A percentile compares a stretch with the other conserved stretches of the same genome.
phyloP scores from a whole-genome alignment of 2,888 invertebrate genomes.

The Athalia rosae region DNA sequence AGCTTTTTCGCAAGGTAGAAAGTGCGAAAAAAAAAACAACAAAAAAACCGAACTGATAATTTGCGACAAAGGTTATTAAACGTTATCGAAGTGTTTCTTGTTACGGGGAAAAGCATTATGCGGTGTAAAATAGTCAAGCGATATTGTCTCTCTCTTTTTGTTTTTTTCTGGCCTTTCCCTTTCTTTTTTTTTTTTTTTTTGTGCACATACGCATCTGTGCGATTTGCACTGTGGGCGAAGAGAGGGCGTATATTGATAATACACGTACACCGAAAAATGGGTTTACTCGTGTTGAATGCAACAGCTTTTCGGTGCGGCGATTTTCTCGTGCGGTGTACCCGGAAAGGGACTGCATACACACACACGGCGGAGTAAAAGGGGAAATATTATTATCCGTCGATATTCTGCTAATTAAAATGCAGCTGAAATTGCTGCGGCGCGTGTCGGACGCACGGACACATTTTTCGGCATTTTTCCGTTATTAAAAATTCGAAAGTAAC shows the following conservation, averaged over 20 bases:
- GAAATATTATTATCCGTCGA: slow-evolving; percentile 68
- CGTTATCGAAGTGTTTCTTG: neutral
- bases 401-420: slow-evolving; percentile 70
- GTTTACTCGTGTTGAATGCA: neutral
- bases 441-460: too few relatives aligned
- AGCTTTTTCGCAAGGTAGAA: neutral
- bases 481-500: slow-evolving; percentile 26
- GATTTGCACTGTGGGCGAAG: too few relatives aligned
- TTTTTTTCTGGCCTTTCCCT: too few relatives aligned
- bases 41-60: neutral
- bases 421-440: slow-evolving; percentile 58
- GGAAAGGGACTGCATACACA: neutral
- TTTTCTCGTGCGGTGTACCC: neutral
- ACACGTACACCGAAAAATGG: slow-evolving; percentile 12
- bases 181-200: too few relatives aligned
- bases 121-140: too few relatives aligned
- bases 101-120: neutral
- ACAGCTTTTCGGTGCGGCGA: neutral
- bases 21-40: neutral
- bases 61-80: neutral
- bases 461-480: slow-evolving; percentile 15
- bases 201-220: too few relatives aligned
- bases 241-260: too few relatives aligned
- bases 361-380: slow-evolving; percentile 51
- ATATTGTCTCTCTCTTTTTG: too few relatives aligned